Evolutionary conservation across 2,888 invertebrate genomes (phyloP), one percentile per base, ranked within the genome.

Genomic region (Hemistola chrysoprasaria): DNA sequence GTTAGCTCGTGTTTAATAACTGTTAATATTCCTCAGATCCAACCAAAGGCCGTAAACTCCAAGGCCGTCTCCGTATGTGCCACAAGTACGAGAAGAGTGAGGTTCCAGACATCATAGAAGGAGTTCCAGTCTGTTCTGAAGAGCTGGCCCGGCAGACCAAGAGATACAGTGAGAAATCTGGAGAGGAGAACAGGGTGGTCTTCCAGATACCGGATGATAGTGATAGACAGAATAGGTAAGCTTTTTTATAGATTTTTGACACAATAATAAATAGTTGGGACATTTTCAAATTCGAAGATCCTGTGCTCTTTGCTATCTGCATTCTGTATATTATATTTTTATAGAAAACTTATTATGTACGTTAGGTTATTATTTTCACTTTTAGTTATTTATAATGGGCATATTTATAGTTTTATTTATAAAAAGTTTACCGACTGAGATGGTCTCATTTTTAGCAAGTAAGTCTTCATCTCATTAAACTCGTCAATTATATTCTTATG

Each of bases 81-180:
- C 83, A 75, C 50, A 84, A 84, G 44, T 73, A 84, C 27, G 90
- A 90, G 52, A 90, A 89, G 54, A 86, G 67, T 16, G 89, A 89
- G 53, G 89, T 90, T 2, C 90, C 90, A 0, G 90, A 90, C 40
- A 90, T 90, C 1, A 90, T 90, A 9, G 90, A 90, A 41, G 90
- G 87, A 0, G 90, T 90, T 1, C 89, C 90, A 0, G 90, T 86
- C 0, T 89, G 89, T 40, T 78, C 85, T 0, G 79, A 76, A 3
- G 83, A 83, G 32, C 73, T 79, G 34, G 64, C 65, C 4, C 64
- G 75, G 8, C 72, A 72, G 37, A 59, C 63, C 16, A 81, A 78
- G 55, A 68, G 71, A 33, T 75, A 63, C 40, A 33, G 7, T 7
- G 71, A 70, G 1, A 65, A 74, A 6, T 40, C 52, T 16, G 16